phyloP scores from a whole-genome alignment of 2,888 invertebrate genomes.

The Drosophila mimica region DNA sequence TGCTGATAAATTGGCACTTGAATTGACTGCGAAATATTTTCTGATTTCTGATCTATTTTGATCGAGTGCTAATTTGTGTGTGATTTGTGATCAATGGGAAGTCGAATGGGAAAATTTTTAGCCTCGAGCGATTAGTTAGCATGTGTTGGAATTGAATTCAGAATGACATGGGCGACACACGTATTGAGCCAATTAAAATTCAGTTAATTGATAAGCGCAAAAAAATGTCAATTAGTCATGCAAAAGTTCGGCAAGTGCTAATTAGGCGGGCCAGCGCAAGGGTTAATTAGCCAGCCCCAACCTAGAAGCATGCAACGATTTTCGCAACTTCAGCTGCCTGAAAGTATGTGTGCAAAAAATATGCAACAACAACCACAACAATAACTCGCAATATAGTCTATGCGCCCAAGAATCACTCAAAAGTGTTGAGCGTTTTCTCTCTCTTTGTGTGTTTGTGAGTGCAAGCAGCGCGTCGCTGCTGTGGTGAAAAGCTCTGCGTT shows the following conservation, averaged over 20 bases:
- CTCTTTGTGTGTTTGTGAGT: background rate
- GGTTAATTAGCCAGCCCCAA: constrained; percentile 43
- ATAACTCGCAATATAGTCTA: background rate
- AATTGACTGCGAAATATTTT: constrained; percentile 65
- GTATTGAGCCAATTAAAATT: constrained; percentile 58
- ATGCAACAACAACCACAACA: background rate
- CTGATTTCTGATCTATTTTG: constrained; percentile 60
- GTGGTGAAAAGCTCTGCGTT: constrained; percentile 20
- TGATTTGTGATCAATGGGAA: constrained; percentile 32
- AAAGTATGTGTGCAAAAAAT: constrained; percentile 41
- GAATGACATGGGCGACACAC: constrained; percentile 11
- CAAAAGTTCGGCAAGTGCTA: constrained; percentile 20
- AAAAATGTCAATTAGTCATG: constrained; percentile 40
- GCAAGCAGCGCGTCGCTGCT: constrained; percentile 1
- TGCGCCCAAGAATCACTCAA: constrained; percentile 1
- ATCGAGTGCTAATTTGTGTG: constrained; percentile 67
- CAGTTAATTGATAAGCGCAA: constrained; percentile 65
- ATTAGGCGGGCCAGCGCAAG: constrained; percentile 39
- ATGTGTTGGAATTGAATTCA: background rate
- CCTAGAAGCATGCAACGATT: constrained; percentile 45
- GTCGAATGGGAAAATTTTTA: constrained; percentile 48
- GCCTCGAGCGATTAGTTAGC: constrained; percentile 8
- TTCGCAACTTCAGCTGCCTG: constrained; percentile 17
- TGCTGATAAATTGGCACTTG: constrained; percentile 36
- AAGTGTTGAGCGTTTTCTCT: background rate